Conservation (phyloP, 2,888 invertebrate genomes). For the Plemyria rubiginata region DNA sequence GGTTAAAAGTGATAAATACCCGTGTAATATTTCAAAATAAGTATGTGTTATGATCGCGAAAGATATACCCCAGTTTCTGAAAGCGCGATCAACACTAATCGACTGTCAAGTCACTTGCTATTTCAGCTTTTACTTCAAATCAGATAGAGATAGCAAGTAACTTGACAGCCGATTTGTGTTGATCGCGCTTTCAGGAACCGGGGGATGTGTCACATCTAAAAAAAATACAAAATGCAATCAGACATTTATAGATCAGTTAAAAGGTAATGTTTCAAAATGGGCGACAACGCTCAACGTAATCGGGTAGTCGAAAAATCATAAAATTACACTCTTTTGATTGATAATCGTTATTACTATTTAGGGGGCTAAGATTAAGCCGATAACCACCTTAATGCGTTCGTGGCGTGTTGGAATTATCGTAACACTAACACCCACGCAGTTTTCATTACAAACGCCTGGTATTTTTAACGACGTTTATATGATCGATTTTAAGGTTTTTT, state of each 20-base stretch:
- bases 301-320: conserved; percentile 34
- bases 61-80: too few species aligned
- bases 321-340: conserved; percentile 39
- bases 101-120: too few species aligned
- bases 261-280: neutral
- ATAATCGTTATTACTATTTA: conserved; percentile 37
- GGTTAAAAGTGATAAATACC: too few species aligned
- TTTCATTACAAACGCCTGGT: conserved; percentile 9
- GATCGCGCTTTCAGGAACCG: too few species aligned
- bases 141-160: too few species aligned
- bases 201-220: too few species aligned
- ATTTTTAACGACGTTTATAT: conserved; percentile 16
- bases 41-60: too few species aligned
- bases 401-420: conserved; percentile 33
- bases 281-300: conserved; percentile 22
- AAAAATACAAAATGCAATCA: too few species aligned
- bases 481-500: conserved; percentile 11
- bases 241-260: neutral
- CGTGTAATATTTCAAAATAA: too few species aligned
- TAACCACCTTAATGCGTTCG: conserved; percentile 36
- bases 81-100: too few species aligned
- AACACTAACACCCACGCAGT: conserved; percentile 22
- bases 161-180: too few species aligned
- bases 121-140: too few species aligned
- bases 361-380: conserved; percentile 31